Evolutionary conservation across 2,113 vertebrate genomes (phyloP), one percentile per base, ranked within the genome.

Genomic region (Rhea pennata): DNA sequence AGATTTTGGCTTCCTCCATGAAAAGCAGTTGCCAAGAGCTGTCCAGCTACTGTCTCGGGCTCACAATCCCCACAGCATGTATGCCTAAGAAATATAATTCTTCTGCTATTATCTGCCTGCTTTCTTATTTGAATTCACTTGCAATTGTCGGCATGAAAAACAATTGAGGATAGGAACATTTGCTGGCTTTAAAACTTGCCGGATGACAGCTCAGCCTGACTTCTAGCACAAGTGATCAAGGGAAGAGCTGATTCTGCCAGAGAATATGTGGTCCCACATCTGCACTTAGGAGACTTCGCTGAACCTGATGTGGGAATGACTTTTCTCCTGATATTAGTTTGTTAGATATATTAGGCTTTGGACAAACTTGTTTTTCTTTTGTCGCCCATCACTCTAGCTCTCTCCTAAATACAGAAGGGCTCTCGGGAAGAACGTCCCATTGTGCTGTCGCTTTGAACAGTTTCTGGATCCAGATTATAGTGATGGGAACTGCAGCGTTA

Each of bases 141-240:
- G 61, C 65, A 48, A 24, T 27, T 77, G 65, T 62, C 50, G 62
- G 17, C 15, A 4, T 50, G 44, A 83, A 67, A 86, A 90, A 13
- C 65, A 88, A 66, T 12, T 72, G 44, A 80, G 81, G 69, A 69
- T 39, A 33, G 53, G 80, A 80, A 72, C 15, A 17, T 72, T 65
- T 65, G 26, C 26, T 79, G 58, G 71, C 80, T 96, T 82, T 54
- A 79, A 79, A 92, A 76, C 50, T 72, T 50, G 50, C 58, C 46
- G 77, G 66, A 51, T 89, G 84, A 66, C 83, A 89, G 88, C 86
- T 96, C 62, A 59, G 71, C 44, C 77, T 84, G 81, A 27, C 53
- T 94, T 71, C 79, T 82, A 79, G 58, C 74, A 58, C 17, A 36
- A 56, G 10, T 58, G 58, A 70, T 62, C 40, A 27, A 59, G 81